Evolutionary conservation across 2,113 vertebrate genomes (phyloP), one percentile per base, ranked within the genome.

Genomic region (Myxocyprinus asiaticus): DNA sequence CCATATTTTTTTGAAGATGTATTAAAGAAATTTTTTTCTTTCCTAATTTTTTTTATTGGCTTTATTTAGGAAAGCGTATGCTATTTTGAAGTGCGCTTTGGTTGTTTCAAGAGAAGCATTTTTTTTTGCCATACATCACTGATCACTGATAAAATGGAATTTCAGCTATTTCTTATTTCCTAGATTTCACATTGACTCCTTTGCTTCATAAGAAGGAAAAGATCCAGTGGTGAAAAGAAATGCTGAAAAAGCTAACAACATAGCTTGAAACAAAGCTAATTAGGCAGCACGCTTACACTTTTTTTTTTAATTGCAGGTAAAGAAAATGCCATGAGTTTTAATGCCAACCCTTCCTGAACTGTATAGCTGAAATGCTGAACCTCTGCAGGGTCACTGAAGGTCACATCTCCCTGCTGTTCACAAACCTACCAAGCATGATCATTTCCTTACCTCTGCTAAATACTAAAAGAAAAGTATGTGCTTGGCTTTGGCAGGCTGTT

Each of bases 401-500:
- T 90, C 91, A 90, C 87, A 83, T 89, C 86, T 86, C 85, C 87
- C 88, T 87, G 88, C 91, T 90, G 89, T 81, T 89, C 79, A 80
- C 82, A 83, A 61, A 71, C 80, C 85, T 83, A 83, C 81, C 11
- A 68, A 78, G 84, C 85, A 87, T 86, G 88, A 91, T 90, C 84
- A 81, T 85, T 88, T 81, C 80, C 77, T 85, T 86, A 85, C 88
- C 81, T 75, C 45, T 76, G 83, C 75, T 76, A 76, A 81, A 67
- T 83, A 85, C 84, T 76, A 86, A 85, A 88, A 85, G 86, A 86
- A 84, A 80, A 79, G 81, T 70, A 62, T 61, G 66, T 85, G 86
- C 88, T 89, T 91, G 89, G 87, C 87, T 91, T 81, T 85, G 86
- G 87, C 92, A 93, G 91, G 89, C 88, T 90, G 91, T 84, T 83